Evolutionary conservation across 2,797 vertebrate species (phyloP), one percentile per base, ranked within the genome.

Genomic region (Melanotaenia boesemani): DNA sequence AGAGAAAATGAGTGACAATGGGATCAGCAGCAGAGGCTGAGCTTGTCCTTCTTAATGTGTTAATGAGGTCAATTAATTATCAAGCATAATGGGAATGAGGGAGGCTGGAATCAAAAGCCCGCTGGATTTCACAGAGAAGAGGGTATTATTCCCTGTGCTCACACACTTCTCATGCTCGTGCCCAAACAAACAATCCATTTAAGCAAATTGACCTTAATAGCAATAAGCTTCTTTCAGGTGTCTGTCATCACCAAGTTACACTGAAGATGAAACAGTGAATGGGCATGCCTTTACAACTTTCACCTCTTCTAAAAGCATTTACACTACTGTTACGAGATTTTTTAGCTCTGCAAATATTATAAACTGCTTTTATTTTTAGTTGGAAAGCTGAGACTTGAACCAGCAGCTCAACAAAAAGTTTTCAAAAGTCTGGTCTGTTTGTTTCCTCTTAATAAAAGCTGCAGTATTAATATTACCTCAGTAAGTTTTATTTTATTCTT

Each of bases 51-150:
- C 34, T 71, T 66, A 74, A 78, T 63, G 55, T 73, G 63, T 70
- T 86, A 86, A 89, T 75, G 54, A 84, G 76, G 74, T 46, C 50
- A 59, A 75, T 87, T 88, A 72, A 86, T 86, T 60, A 82, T 61
- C 52, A 59, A 64, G 22, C 7, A 18, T 74, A 56, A 76, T 2
- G 8, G 34, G 56, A 70, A 69, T 34, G 46, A 44, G 20, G 9
- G 37, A 36, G 56, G 39, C 28, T 65, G 57, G 44, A 79, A 63
- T 67, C 18, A 36, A 41, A 72, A 61, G 13, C 52, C 37, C 34
- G 5, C 6, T 63, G 65, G 73, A 68, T 74, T 80, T 32, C 55
- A 52, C 20, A 32, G 55, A 48, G 54, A 22, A 52, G 54, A 67
- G 65, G 62, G 28, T 22, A 59, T 76, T 30, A 64, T 74, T 44